Evolutionary conservation across 1,140 invertebrate genomes (phyloP).

Genomic region (Drosophila kohkoa): DNA sequence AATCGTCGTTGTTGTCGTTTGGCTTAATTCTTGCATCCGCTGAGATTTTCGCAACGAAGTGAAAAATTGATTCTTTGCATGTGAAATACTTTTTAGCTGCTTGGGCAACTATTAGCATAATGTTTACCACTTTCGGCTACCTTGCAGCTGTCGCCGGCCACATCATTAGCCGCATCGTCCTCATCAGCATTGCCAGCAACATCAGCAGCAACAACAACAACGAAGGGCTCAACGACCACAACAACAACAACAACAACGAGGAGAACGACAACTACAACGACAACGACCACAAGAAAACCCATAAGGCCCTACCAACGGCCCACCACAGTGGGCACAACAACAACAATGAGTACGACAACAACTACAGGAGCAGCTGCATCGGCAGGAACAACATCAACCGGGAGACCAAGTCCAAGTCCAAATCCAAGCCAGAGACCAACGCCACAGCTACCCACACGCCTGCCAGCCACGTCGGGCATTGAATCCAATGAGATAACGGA

Average conservation of each 20-base stretch:
- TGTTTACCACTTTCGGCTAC: conserved; percentile 79
- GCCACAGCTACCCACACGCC: conserved; percentile 59
- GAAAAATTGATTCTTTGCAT: conserved; percentile 84
- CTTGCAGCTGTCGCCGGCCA: conserved; percentile 75
- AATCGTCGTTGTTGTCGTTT: not conserved
- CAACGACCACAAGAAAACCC: conserved; percentile 55
- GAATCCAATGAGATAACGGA: conserved; percentile 83
- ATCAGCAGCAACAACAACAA: conserved; percentile 42
- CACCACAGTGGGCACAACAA: conserved; percentile 45
- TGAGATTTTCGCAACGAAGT: conserved; percentile 70
- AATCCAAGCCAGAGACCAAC: conserved; percentile 32
- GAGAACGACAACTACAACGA: conserved; percentile 57
- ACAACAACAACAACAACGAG: conserved; percentile 53
- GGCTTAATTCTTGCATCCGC: conserved; percentile 6
- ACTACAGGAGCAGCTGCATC: conserved; percentile 34
- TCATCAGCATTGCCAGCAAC: conserved; percentile 38
- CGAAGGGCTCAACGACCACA: conserved; percentile 40
- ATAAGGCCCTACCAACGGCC: conserved; percentile 64
- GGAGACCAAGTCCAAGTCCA: not conserved
- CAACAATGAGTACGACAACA: conserved; percentile 33
- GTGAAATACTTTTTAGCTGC: conserved; percentile 60
- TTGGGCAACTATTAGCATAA: conserved; percentile 74
- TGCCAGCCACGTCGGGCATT: conserved; percentile 66
- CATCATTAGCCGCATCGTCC: conserved; percentile 77
- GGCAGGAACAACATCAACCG: conserved; percentile 37